Conservation (phyloP, 1,140 invertebrate species). For the Muscidifurax raptorellus region DNA sequence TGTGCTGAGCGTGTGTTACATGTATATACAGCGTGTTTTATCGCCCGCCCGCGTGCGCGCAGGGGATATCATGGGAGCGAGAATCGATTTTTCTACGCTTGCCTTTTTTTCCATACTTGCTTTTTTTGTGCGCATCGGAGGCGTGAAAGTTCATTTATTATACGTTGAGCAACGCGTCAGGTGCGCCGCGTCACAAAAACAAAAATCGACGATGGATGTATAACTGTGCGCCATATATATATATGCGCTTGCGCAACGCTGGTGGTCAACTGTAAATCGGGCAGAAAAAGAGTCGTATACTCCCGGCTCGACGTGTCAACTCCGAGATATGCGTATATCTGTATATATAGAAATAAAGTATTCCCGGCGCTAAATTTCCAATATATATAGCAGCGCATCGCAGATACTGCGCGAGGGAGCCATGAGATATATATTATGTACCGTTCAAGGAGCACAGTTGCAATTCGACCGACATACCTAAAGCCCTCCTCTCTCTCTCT, state of each 20-base stretch:
- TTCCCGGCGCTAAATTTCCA: neutral
- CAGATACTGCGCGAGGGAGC: neutral
- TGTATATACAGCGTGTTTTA: neutral
- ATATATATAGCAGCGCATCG: no score
- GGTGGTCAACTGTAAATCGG: neutral
- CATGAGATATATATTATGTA: constrained; percentile 42
- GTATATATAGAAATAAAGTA: neutral
- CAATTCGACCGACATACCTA: constrained; percentile 47
- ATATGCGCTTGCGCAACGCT: no score
- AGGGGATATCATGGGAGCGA: neutral
- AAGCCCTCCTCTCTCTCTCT: constrained; percentile 32
- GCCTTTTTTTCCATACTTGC: neutral
- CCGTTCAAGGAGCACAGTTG: constrained; percentile 39
- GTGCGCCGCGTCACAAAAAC: no score
- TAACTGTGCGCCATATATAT: no score
- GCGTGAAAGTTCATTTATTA: constrained; percentile 1
- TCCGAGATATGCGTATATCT: neutral
- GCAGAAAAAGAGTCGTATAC: no score
- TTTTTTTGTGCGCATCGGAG: neutral
- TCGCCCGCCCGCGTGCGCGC: neutral
- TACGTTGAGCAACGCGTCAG: neutral
- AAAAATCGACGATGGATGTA: no score
- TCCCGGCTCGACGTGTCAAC: no score
- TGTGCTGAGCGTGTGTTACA: no score
- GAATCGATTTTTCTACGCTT: neutral